These are phyloP conservation scores for Pseudomyrmex concolor DNA, from an alignment of 1,140 invertebrate species.

Conservation along the genomic window DNA sequence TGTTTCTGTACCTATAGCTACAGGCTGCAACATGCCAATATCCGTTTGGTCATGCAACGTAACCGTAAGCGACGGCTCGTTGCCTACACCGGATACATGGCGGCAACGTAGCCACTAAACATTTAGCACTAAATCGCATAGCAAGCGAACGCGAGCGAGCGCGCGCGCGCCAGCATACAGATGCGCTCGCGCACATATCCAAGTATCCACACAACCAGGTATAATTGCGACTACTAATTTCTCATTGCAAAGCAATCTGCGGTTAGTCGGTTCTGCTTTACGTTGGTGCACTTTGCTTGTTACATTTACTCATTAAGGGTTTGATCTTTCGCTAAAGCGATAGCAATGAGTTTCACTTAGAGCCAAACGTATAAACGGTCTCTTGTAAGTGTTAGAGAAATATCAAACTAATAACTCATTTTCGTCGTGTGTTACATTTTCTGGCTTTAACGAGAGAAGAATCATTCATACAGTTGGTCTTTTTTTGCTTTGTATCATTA, in stretches of 20 bases:
- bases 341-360: constrained; percentile 35
- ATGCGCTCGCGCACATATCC: constrained; percentile 15
- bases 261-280: constrained; percentile 44
- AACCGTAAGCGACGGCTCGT: constrained; percentile 26
- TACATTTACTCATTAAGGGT: constrained; percentile 27
- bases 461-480: background rate
- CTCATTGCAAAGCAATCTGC: constrained; percentile 57
- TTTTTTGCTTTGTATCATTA: too few relatives aligned
- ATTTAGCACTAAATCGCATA: constrained; percentile 59
- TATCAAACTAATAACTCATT: background rate
- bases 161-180: constrained; percentile 6
- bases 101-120: constrained; percentile 43
- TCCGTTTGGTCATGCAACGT: constrained; percentile 28
- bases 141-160: constrained; percentile 6
- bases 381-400: background rate
- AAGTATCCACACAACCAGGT: background rate
- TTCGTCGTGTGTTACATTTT: background rate
- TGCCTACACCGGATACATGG: constrained; percentile 22
- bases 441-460: too few relatives aligned
- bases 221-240: constrained; percentile 56
- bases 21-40: background rate
- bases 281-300: constrained; percentile 40
- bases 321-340: constrained; percentile 11
- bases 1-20: background rate
- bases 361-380: background rate